Conservation (phyloP, 2,797 vertebrate genomes). For the Gila robusta region DNA sequence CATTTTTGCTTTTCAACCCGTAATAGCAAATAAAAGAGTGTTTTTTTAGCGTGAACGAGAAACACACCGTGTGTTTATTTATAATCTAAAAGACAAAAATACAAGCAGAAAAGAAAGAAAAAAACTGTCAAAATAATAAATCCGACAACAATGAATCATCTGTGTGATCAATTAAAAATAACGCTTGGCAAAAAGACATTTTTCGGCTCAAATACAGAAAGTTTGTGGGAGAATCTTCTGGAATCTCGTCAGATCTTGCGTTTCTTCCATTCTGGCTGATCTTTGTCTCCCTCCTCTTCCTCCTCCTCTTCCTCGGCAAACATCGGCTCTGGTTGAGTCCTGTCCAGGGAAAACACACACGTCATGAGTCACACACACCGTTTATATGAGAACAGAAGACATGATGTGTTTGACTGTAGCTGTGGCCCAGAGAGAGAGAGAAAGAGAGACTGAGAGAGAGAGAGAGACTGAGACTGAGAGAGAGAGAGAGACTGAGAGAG, state of each 20-base stretch:
- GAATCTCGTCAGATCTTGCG: slow-evolving; percentile 86
- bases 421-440: no score
- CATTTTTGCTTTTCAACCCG: not conserved
- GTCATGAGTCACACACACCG: not conserved
- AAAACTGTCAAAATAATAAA: slow-evolving; percentile 3
- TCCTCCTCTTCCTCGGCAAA: slow-evolving; percentile 93
- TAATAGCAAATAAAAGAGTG: slow-evolving; percentile 40
- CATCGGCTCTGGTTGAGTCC: slow-evolving; percentile 93
- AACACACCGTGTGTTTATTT: slow-evolving; percentile 40
- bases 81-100: slow-evolving; percentile 39
- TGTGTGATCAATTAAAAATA: slow-evolving; percentile 21
- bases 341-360: slow-evolving; percentile 59
- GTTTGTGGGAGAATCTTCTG: not conserved
- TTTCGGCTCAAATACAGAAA: not conserved
- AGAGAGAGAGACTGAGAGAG: no score
- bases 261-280: slow-evolving; percentile 96
- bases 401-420: no score
- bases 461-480: no score
- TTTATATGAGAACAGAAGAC: no score
- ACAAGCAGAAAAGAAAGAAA: not conserved
- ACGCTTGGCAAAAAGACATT: not conserved
- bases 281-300: slow-evolving; percentile 92
- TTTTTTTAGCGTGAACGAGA: not conserved
- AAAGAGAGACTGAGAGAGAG: no score
- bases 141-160: not conserved